These are phyloP conservation scores for Melinopterus prodromus DNA, from an alignment of 2,888 invertebrate species.

Conservation along the genomic window DNA sequence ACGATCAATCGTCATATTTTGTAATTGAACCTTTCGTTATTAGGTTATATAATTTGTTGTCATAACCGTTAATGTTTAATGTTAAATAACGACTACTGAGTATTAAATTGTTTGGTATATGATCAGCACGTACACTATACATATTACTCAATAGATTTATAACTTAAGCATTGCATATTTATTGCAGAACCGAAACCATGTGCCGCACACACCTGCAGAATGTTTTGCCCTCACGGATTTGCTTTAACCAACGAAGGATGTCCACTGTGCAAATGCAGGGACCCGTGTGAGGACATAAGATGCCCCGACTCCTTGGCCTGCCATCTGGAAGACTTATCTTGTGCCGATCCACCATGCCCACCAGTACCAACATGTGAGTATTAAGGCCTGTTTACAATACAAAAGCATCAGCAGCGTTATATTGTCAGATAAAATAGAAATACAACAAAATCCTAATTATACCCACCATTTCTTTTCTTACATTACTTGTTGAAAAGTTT, in stretches of 20 bases:
- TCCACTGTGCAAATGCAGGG: constrained; percentile 80
- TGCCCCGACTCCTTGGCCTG: constrained; percentile 82
- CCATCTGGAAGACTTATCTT: constrained; percentile 80
- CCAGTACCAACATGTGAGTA: constrained; percentile 81
- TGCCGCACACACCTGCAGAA: constrained; percentile 82
- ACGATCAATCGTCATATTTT: too few species aligned
- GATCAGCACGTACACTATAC: too few species aligned
- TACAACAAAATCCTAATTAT: too few species aligned
- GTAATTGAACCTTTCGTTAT: too few species aligned
- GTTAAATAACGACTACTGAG: too few species aligned
- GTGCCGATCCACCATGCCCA: constrained; percentile 81
- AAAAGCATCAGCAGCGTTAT: not conserved
- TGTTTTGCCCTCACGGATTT: constrained; percentile 88
- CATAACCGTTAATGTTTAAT: too few species aligned
- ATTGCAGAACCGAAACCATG: constrained; percentile 71
- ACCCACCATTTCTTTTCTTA: too few species aligned
- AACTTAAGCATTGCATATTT: not conserved
- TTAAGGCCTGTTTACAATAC: constrained; percentile 20
- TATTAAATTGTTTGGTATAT: too few species aligned
- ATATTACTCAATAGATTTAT: too few species aligned
- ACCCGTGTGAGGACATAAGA: constrained; percentile 78
- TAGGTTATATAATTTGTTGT: too few species aligned
- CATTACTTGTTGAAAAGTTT: too few species aligned
- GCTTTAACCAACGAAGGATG: constrained; percentile 76
- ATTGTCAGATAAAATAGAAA: not conserved